Evolutionary conservation across 1,140 invertebrate species (phyloP).

Genomic region (Cyphomyrmex costatus): DNA sequence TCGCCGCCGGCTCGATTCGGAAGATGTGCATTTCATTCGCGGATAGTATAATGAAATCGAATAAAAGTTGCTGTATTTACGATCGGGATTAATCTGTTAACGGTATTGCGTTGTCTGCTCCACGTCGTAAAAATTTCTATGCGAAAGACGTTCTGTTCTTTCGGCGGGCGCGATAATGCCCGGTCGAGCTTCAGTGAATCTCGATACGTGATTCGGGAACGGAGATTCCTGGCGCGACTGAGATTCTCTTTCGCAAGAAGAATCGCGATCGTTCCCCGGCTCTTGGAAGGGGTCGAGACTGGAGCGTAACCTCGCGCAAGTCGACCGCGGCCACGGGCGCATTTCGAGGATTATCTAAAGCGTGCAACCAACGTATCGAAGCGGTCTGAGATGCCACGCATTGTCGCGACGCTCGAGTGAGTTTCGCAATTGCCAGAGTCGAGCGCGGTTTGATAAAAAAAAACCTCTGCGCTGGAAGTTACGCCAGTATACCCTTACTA

Average conservation of each 20-base stretch:
- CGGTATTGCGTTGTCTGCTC: constrained; percentile 1
- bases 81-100: constrained; percentile 39
- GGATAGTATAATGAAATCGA: constrained; percentile 9
- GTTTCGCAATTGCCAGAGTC: constrained; percentile 32
- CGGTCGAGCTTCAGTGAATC: constrained; percentile 15
- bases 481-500: neutral
- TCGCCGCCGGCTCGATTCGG: neutral
- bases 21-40: neutral
- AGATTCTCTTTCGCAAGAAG: constrained; percentile 38
- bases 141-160: neutral
- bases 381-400: constrained; percentile 41
- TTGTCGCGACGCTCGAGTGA: constrained; percentile 61
- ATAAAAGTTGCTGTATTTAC: constrained; percentile 32
- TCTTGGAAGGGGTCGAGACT: constrained; percentile 56
- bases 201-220: constrained; percentile 52
- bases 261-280: constrained; percentile 62
- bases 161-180: constrained; percentile 28
- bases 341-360: constrained; percentile 34
- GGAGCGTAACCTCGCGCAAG: constrained; percentile 56
- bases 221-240: constrained; percentile 52
- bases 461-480: neutral
- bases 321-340: constrained; percentile 39
- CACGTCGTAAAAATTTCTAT: constrained; percentile 46
- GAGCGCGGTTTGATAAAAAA: constrained; percentile 6
- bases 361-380: constrained; percentile 28